Evolutionary conservation across 2,797 vertebrate species (phyloP).

Genomic region (Falco peregrinus): DNA sequence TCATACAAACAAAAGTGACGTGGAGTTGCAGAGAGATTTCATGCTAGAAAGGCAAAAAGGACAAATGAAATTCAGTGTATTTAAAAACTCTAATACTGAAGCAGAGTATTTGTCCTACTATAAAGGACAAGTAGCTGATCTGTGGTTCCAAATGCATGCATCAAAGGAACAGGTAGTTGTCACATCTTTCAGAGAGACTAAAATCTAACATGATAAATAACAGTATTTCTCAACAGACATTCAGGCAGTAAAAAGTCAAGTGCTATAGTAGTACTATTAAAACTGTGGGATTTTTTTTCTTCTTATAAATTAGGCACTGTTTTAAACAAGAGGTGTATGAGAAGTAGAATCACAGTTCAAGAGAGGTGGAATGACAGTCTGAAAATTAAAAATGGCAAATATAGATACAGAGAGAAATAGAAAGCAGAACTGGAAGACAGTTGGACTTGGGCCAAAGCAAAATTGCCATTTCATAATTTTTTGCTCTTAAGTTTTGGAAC

Average conservation of each 20-base stretch:
- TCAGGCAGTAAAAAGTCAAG: neutral
- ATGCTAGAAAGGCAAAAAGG: neutral
- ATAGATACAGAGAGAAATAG: neutral
- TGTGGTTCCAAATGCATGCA: neutral
- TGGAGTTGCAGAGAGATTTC: neutral
- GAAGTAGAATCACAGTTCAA: neutral
- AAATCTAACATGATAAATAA: neutral
- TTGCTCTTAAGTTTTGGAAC: neutral
- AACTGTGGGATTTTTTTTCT: neutral
- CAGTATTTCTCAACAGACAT: neutral
- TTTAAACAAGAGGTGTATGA: neutral
- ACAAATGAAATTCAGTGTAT: neutral
- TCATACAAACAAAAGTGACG: neutral
- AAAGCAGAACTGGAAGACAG: neutral
- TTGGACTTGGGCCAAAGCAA: neutral
- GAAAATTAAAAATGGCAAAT: neutral
- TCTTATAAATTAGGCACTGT: neutral
- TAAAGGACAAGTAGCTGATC: neutral
- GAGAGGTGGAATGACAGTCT: neutral
- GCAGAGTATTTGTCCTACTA: neutral
- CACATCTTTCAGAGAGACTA: neutral
- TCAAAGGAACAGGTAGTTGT: neutral
- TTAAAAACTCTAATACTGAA: neutral
- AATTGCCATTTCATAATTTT: neutral
- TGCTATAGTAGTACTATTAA: neutral